Base-by-base conservation (phyloP, 2,797 vertebrate genomes). In the Sebastes kiyomatsui region DNA sequence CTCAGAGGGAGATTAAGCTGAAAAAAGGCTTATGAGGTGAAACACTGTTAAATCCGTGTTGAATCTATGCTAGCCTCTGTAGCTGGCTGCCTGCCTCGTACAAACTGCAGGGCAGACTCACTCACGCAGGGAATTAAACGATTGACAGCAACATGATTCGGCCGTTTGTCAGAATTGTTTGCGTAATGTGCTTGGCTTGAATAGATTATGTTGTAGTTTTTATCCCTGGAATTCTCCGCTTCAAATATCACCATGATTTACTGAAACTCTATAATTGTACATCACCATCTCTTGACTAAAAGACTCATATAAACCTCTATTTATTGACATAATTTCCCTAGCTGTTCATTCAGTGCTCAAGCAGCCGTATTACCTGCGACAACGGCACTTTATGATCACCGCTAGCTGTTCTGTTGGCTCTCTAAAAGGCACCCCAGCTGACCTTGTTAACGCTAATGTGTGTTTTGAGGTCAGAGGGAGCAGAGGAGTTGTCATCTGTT, bases 21-120 rank as follows among this genome's bases (percentile, higher is more conserved):
- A 54, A 87, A 85, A 90, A 92, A 82, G 85, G 90, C 90, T 94
- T 92, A 92, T 88, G 90, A 93, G 92, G 92, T 90, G 88, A 92
- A 90, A 92, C 82, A 80, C 86, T 84, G 88, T 87, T 92, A 91
- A 93, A 93, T 88, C 92, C 80, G 33, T 90, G 90, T 93, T 88
- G 83, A 92, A 91, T 93, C 88, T 90, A 89, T 85, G 88, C 86
- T 90, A 80, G 92, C 88, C 85, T 85, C 83, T 64, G 76, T 85
- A 87, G 92, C 90, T 88, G 87, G 58, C 86, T 68, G 91, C 68
- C 83, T 90, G 91, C 85, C 88, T 86, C 28, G 25, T 65, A 6
- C 84, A 84, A 88, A 90, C 89, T 80, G 83, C 66, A 74, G 83
- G 79, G 64, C 84, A 67, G 61, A 82, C 82, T 84, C 85, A 80